phyloP scores from a whole-genome alignment of 2,113 vertebrate species.

The Gallinago paraguaiae region DNA sequence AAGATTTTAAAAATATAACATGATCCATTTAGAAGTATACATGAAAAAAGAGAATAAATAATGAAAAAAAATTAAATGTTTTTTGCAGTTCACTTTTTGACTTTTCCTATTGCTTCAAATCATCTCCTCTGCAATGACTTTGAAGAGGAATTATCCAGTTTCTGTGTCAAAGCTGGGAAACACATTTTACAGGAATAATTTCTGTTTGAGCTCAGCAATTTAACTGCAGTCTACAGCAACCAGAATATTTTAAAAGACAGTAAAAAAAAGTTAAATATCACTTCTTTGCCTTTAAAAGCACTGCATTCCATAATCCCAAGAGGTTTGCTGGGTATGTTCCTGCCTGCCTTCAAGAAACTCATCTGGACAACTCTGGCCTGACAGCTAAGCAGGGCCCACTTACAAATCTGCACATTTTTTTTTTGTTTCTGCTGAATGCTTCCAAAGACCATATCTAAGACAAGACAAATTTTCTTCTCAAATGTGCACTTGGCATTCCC shows the following conservation, averaged over 20 bases:
- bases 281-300: not conserved
- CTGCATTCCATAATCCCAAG: not conserved
- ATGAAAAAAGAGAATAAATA: not conserved
- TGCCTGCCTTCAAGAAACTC: not conserved
- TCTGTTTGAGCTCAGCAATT: not conserved
- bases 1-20: not conserved
- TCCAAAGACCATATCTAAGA: not conserved
- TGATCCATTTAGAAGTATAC: not conserved
- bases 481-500: not conserved
- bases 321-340: not conserved
- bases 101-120: not conserved
- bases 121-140: not conserved
- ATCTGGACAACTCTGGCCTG: not conserved
- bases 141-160: slow-evolving; percentile 23
- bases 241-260: not conserved
- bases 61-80: not conserved
- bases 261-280: not conserved
- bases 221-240: slow-evolving; percentile 1
- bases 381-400: not conserved
- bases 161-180: not conserved
- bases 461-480: not conserved
- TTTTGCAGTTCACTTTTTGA: not conserved
- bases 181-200: not conserved
- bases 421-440: not conserved
- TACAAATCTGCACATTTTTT: not conserved